Evolutionary conservation across 2,797 vertebrate genomes (phyloP), one percentile per base, ranked within the genome.

Genomic region (Ispidina lecontei): DNA sequence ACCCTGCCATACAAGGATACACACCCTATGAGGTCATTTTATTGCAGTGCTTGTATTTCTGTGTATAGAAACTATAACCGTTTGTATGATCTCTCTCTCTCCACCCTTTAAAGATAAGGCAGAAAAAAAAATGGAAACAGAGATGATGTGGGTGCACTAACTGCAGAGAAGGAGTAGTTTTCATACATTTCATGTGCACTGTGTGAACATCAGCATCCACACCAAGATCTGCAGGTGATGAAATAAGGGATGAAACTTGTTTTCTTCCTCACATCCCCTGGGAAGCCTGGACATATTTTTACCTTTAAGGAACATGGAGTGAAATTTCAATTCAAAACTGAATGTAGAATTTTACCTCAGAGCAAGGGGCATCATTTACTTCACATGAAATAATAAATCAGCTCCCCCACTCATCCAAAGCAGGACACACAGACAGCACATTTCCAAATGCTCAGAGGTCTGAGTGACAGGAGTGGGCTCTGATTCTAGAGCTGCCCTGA

Each of bases 131-230:
- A 35, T 2, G 6, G 56, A 78, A 67, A 12, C 19, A 43, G 59
- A 65, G 70, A 16, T 47, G 54, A 55, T 4, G 33, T 28, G 33
- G 39, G 12, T 43, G 8, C 25, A 28, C 29, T 43, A 29, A 55
- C 15, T 47, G 60, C 1, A 7, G 49, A 63, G 89, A 9, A 51
- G 26, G 29, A 44, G n/a, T 67, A 6, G 41, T 76, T 79, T 37
- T 10, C 20, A 7, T 44, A 1, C 17, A 68, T 83, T 41, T 60
- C 35, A 29, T 0, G 0, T 22, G 23, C 19, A 13, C 43, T 15
- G 4, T 14, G 35, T 15, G 52, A 29, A 17, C 26, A 44, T 77
- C 62, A 12, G 23, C 43, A 80, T 84, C n/a, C 65, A 25, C 12
- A 6, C 3, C 35, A 25, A 52, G 21, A 28, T 49, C 67, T 54